Conservation (phyloP, 2,888 invertebrate genomes). For the Metallyticus violacea region DNA sequence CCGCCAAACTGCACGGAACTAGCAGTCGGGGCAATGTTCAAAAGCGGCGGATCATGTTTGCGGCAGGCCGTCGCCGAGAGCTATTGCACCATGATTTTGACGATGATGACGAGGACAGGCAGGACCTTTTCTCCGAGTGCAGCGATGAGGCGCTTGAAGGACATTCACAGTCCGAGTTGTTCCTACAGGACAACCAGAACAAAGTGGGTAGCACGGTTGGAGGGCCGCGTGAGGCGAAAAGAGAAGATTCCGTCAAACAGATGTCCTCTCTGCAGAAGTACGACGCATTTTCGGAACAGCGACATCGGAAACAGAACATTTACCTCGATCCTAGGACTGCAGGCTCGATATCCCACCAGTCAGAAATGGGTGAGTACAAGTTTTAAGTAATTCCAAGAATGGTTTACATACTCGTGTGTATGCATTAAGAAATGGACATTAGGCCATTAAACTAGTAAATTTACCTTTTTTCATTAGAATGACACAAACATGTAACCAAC, state of each 20-base stretch:
- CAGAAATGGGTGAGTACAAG: neutral
- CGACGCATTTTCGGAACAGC: neutral
- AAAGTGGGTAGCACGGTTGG: neutral
- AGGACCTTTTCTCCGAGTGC: neutral
- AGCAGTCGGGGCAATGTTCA: neutral
- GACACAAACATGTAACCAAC: too few species aligned
- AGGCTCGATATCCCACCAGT: neutral
- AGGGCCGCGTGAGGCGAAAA: neutral
- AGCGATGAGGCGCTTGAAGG: neutral
- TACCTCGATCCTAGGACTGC: neutral
- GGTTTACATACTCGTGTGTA: too few species aligned
- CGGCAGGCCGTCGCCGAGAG: neutral
- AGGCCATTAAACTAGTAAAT: neutral
- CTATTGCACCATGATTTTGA: neutral
- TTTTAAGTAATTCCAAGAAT: too few species aligned
- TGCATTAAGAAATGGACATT: too few species aligned
- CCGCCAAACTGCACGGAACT: neutral
- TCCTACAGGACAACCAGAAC: neutral
- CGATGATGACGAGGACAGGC: neutral
- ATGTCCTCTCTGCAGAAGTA: neutral
- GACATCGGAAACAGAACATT: neutral
- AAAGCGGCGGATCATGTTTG: neutral
- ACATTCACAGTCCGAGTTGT: neutral
- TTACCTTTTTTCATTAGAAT: neutral
- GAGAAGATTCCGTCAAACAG: neutral